Base-by-base conservation (phyloP, 2,888 invertebrate genomes). In the Unio delphinus region DNA sequence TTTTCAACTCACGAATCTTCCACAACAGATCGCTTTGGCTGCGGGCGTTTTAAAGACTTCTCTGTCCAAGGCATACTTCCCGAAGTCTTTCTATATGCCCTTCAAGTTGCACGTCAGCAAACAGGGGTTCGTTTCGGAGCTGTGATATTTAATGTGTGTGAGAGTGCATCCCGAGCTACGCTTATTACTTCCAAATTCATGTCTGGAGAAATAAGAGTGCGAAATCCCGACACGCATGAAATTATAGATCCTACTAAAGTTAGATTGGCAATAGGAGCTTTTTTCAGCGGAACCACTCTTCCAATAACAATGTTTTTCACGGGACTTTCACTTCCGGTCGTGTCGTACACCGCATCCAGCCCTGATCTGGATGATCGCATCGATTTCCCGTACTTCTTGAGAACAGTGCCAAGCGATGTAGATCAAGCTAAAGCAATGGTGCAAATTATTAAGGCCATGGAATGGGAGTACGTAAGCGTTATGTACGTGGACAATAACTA, bases 181-280 rank as follows among this genome's bases (percentile, higher is more conserved):
- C 55, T 68, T 23, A 68, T 70, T 6, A 72, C 80, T 23, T 61
- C 69, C 20, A 56, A 73, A 45, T 68, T 74, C 15, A 62, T 82
- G 4, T 65, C 78, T 1, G 71, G 75, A 18, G 70, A 68, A 63
- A 55, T 67, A 15, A 69, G 64, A 63, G 45, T 70, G n/a, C 18
- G 8, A 11, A 64, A 66, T 11, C 23, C 20, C 11, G 63, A 67
- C 0, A 30, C 34, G 20, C 59, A 65, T n/a, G 28, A 55, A 23
- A 55, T 59, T 4, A 68, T 78, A 55, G 67, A 73, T 45, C 72
- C 72, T 4, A 23, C 71, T 15, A 74, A 80, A 57, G 70, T 80
- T 55, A 75, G 76, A 3, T 92, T 92, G 2, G 91, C 92, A 17
- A 89, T 92, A 59, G 92, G 92, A 0, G 91, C 91, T 1, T 91